Conservation (phyloP, 2,888 invertebrate species). For the Elegia similella region DNA sequence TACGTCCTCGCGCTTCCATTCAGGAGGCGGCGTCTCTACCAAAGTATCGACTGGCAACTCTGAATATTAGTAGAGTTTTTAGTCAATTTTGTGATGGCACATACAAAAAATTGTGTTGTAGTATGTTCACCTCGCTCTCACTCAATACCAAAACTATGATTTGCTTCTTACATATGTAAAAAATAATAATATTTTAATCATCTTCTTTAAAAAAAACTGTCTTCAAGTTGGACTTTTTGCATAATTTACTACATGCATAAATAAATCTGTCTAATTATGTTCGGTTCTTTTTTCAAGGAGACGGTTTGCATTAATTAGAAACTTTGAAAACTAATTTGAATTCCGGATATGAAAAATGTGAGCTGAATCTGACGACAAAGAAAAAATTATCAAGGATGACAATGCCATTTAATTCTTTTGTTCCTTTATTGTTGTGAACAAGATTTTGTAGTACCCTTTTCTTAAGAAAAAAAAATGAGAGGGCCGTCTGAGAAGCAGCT, state of each 20-base stretch:
- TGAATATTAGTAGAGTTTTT: neutral
- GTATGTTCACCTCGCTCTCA: too few species aligned
- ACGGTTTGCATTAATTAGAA: conserved; percentile 5
- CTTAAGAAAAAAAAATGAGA: too few species aligned
- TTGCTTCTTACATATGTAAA: too few species aligned
- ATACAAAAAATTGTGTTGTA: too few species aligned
- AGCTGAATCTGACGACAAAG: neutral
- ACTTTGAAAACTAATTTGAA: conserved; percentile 10
- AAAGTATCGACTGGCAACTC: neutral
- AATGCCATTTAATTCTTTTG: neutral
- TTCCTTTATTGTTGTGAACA: neutral
- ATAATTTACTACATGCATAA: too few species aligned
- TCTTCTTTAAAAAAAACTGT: neutral
- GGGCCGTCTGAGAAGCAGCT: too few species aligned
- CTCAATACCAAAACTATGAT: too few species aligned
- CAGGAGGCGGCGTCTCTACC: neutral
- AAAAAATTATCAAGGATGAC: neutral
- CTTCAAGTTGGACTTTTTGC: neutral
- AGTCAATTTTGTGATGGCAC: too few species aligned
- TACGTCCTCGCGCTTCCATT: neutral
- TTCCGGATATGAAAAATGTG: neutral
- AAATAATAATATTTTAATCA: too few species aligned
- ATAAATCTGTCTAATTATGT: neutral
- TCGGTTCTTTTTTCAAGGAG: conserved; percentile 10
- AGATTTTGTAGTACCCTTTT: neutral